Conservation (phyloP, 2,888 invertebrate genomes). For the Ennomos erosarius region DNA sequence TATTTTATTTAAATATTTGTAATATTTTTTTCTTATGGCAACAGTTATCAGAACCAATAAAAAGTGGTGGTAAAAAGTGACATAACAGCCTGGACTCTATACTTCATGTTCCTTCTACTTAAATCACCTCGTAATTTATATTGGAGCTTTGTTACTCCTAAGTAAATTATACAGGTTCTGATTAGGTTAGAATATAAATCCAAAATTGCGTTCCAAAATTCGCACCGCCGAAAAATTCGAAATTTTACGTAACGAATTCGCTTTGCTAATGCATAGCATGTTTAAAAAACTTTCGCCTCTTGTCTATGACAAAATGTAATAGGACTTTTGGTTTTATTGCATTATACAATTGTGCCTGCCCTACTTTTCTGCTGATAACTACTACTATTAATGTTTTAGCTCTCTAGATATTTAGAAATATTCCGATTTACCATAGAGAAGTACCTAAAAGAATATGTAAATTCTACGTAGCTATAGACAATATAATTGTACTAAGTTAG, state of each 20-base stretch:
- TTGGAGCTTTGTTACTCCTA: conserved; percentile 66
- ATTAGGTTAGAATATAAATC: conserved; percentile 79
- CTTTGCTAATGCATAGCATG: conserved; percentile 52
- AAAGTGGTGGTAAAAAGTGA: conserved; percentile 79
- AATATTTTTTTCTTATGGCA: conserved; percentile 58
- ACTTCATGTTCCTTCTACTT: conserved; percentile 80
- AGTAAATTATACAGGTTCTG: conserved; percentile 86
- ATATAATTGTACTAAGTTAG: conserved; percentile 53
- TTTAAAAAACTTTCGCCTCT: conserved; percentile 10
- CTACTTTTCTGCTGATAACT: conserved; percentile 22
- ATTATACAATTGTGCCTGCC: conserved; percentile 39
- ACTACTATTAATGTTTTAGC: conserved; percentile 47
- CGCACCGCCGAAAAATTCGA: conserved; percentile 70
- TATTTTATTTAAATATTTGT: conserved; percentile 41
- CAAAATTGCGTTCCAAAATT: conserved; percentile 61
- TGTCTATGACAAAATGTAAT: conserved; percentile 36
- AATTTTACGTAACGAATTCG: conserved; percentile 63
- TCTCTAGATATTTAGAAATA: conserved; percentile 56
- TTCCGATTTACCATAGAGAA: conserved; percentile 52
- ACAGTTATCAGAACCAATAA: conserved; percentile 81
- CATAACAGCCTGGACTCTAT: conserved; percentile 67
- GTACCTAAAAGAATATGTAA: conserved; percentile 65
- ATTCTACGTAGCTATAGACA: conserved; percentile 54
- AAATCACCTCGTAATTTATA: conserved; percentile 86
- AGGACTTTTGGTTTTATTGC: conserved; percentile 34